Evolutionary conservation across 2,113 vertebrate species (phyloP).

Genomic region (Numida meleagris): DNA sequence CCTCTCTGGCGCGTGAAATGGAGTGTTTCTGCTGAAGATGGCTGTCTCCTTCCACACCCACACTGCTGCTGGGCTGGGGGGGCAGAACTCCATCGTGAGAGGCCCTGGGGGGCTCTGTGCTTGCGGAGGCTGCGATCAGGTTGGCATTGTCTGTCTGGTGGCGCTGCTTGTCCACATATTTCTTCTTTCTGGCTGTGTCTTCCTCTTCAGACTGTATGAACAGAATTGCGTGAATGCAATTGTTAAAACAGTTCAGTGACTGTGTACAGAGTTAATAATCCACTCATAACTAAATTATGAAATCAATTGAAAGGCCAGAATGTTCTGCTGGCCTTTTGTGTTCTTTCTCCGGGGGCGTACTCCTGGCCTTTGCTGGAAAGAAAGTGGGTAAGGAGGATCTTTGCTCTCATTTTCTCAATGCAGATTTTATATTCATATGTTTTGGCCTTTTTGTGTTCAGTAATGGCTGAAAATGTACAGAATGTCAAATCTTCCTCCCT

Average conservation of each 20-base stretch:
- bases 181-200: constrained; percentile 1
- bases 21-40: neutral
- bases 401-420: neutral
- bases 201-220: constrained; percentile 71
- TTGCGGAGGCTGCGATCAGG: neutral
- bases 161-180: neutral
- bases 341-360: neutral
- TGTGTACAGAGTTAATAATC: neutral
- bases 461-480: neutral
- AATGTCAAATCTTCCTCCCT: neutral
- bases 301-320: neutral
- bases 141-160: neutral
- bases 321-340: neutral
- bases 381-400: neutral
- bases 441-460: neutral
- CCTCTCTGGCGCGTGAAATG: neutral
- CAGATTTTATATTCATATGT: neutral
- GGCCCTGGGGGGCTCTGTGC: neutral
- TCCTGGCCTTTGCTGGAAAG: neutral
- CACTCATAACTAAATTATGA: neutral
- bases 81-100: neutral
- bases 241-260: neutral
- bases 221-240: neutral
- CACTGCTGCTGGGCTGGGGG: neutral
- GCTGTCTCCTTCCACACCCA: neutral